Percentiles rank a stretch among this genome's conserved stretches.
Evolutionary conservation across 2,888 invertebrate genomes (phyloP).

Genomic region (Augochlorella aurata): DNA sequence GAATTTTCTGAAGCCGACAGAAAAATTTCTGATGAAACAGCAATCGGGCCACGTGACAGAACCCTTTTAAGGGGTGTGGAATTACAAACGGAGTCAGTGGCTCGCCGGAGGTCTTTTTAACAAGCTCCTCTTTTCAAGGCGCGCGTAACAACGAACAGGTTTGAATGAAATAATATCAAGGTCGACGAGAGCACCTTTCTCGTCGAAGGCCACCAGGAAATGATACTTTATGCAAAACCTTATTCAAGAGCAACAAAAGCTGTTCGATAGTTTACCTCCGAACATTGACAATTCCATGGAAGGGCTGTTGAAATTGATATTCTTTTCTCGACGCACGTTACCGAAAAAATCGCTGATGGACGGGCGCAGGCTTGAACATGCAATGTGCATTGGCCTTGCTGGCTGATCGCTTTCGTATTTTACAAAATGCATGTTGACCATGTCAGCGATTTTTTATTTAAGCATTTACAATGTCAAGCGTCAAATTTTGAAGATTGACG

Average conservation of each 20-base stretch:
- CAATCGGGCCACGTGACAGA: not conserved
- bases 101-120: not conserved
- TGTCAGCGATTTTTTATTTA: not conserved
- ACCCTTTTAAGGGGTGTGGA: not conserved
- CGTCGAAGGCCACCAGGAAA: conserved; percentile 67
- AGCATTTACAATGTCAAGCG: not conserved
- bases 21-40: not conserved
- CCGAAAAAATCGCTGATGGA: conserved; percentile 38
- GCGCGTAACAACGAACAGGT: conserved; percentile 49
- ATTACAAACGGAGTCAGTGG: conserved; percentile 27
- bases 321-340: conserved; percentile 24
- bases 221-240: conserved; percentile 58
- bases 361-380: not conserved
- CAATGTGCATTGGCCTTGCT: not conserved
- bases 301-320: not conserved
- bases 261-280: conserved; percentile 14
- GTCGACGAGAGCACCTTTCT: conserved; percentile 59
- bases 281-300: conserved; percentile 18
- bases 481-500: not conserved
- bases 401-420: not conserved
- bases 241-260: conserved; percentile 29
- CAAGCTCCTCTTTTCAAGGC: conserved; percentile 31
- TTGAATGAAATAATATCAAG: conserved; percentile 68
- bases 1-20: not conserved
- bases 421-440: not conserved